Evolutionary conservation across 2,888 invertebrate species (phyloP).

Genomic region (Sphaerophoria rueppellii): DNA sequence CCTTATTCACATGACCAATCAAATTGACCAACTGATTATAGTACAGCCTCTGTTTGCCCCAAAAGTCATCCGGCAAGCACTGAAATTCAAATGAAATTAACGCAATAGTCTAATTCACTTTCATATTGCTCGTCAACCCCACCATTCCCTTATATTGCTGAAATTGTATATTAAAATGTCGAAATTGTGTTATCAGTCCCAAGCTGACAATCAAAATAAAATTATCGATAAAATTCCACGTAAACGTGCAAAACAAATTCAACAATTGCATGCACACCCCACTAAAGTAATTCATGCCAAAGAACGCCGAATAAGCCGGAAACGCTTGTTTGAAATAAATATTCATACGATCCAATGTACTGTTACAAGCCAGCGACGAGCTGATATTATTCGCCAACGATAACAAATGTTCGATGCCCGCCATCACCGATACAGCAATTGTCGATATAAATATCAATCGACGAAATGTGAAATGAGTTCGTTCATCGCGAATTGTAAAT

Average conservation of each 20-base stretch:
- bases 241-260: constrained; percentile 83
- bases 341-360: constrained; percentile 76
- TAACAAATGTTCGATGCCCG: constrained; percentile 83
- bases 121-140: background rate
- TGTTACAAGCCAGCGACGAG: constrained; percentile 82
- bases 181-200: constrained; percentile 85
- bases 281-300: constrained; percentile 83
- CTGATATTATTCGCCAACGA: constrained; percentile 84
- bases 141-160: constrained; percentile 69
- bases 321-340: constrained; percentile 81
- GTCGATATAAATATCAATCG: constrained; percentile 56
- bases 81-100: constrained; percentile 62
- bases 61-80: constrained; percentile 85
- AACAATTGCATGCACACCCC: constrained; percentile 82
- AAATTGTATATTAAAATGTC: constrained; percentile 83
- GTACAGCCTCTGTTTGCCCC: constrained; percentile 86
- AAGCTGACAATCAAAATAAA: constrained; percentile 86
- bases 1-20: constrained; percentile 84
- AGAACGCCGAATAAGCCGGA: constrained; percentile 83
- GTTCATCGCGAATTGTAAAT: constrained; percentile 48
- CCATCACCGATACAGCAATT: constrained; percentile 65
- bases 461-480: constrained; percentile 51
- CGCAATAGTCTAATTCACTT: background rate
- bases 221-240: constrained; percentile 88
- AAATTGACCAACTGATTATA: constrained; percentile 83